Evolutionary conservation across 1,140 invertebrate species (phyloP).

Genomic region (Lasioglossum baleicum): DNA sequence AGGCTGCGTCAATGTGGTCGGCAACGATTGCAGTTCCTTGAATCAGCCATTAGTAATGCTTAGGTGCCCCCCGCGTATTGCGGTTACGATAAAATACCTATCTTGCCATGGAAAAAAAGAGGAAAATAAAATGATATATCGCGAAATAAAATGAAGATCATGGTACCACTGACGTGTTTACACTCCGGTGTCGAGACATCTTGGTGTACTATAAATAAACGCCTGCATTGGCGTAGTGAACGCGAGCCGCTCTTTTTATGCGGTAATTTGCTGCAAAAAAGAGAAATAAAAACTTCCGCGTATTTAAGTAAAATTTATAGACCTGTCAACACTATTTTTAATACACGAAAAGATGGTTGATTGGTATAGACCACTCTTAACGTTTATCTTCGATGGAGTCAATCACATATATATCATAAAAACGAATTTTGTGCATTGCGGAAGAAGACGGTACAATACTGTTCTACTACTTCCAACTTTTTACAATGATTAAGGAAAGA

Average conservation of each 20-base stretch:
- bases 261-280: no score
- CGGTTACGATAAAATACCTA: constrained; percentile 23
- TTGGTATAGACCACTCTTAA: no score
- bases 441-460: no score
- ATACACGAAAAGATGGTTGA: no score
- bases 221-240: constrained; percentile 45
- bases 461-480: no score
- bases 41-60: constrained; percentile 26
- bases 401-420: no score
- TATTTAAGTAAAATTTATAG: no score
- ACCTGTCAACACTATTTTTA: no score
- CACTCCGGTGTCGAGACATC: constrained; percentile 48
- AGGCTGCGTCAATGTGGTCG: background rate
- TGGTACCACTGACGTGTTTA: constrained; percentile 51
- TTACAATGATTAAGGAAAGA: no score
- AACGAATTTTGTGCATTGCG: no score
- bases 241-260: background rate
- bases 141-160: constrained; percentile 45
- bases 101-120: background rate
- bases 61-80: constrained; percentile 9
- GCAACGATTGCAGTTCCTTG: constrained; percentile 10
- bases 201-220: constrained; percentile 58
- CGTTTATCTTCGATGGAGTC: no score
- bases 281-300: no score
- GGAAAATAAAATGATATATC: constrained; percentile 7